Base-by-base conservation (phyloP, 2,888 invertebrate species). In the Oeneis ivallda region DNA sequence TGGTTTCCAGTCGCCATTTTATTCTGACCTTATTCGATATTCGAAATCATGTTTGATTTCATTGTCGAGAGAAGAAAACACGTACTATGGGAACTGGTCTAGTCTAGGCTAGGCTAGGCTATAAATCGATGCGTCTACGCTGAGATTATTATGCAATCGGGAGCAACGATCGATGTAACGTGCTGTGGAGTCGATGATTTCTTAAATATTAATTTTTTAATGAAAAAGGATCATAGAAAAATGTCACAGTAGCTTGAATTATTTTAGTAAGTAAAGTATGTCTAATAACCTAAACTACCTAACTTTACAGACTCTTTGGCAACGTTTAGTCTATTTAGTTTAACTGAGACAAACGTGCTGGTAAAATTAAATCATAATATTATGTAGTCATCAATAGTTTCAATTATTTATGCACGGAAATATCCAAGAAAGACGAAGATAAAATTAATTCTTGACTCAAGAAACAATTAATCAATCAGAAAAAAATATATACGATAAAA, bases 111-210 rank as follows among this genome's bases (percentile, higher is more conserved):
- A 37, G 56, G 52, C 58, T 50, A 50, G 60, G 58, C 61, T 60
- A 63, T 68, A 66, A 63, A 68, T 68, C 68, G 65, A 68, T 60
- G 65, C 49, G 54, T 59, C 68, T 47, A 50, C 53, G 50, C 63
- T 45, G 59, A 63, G 56, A 66, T 61, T 60, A 56, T 68, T 68
- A 68, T 60, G 68, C 68, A 68, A 68, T 66, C 59, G 63, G 60
- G 68, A 62, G 68, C 68, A 66, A 60, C 50, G 68, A 57, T 66
- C 68, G 62, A 32, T 11, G 19, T 41, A 32, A 43, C n/a, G 56
- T 2, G 34, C 45, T 32, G 52, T 64, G 68, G 68, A 68, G 63
- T 56, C 50, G 63, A n/a, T 41, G 19, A 11, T 39, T 56, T 19
- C 19, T 19, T 11, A 39, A 56, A 41, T 19, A 41, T 41, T 56